Evolutionary conservation across 2,888 invertebrate genomes (phyloP), one percentile per base, ranked within the genome.

Genomic region (Aelia acuminata): DNA sequence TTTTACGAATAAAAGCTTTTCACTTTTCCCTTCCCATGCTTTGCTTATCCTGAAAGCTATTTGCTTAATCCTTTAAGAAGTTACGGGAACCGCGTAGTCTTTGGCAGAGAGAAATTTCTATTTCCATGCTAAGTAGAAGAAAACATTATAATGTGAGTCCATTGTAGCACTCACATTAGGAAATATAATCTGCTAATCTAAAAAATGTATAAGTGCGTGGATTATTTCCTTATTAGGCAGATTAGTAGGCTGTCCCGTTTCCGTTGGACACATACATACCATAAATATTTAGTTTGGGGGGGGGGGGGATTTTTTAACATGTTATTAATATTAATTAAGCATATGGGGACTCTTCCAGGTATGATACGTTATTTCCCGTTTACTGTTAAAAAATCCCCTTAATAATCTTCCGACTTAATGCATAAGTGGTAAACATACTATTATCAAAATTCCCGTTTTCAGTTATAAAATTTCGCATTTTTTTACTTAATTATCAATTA

Each of bases 1-100:
- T 70, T 70, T 70, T 70, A 70, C 5, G 63, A 70, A 70, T 70
- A 70, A 70, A 70, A 70, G 63, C 63, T 70, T 70, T 70, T 35
- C 63, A 70, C 63, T 70, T 70, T 70, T 70, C 63, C 20, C 63
- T 70, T 70, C 63, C 63, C 63, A 70, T 35, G 18, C 31, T 31
- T 35, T 70, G 20, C 31, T 70, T 70, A 70, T 70, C 63, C 63
- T 70, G 63, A 70, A 70, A 70, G 63, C 31, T 70, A 70, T 70
- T 70, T 70, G 63, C 63, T 70, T 70, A 70, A 70, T 70, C 63
- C 35, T 31, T 70, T 70, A 70, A 70, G 63, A 70, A 70, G 31
- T 70, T 70, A 35, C 63, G 63, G 22, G 63, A 70, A 70, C 31
- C 35, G 35, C 63, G 18, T 63, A n/a, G 31, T 70, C 31, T 70